Conservation (phyloP, 1,140 invertebrate genomes). For the Belonocnema kinseyi region DNA sequence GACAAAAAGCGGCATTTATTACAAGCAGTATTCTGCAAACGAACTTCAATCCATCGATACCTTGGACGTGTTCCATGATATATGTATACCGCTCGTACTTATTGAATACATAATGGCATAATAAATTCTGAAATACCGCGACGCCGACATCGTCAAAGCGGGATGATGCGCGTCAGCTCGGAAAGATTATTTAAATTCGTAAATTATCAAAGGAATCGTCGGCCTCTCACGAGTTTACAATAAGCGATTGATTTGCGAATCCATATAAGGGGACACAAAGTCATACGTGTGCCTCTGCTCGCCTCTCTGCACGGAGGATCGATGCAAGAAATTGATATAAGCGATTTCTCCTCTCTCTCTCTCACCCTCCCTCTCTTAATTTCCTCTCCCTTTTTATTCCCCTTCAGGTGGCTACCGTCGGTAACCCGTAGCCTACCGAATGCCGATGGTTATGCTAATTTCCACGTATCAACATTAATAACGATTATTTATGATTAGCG, state of each 20-base stretch:
- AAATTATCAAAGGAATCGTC: conserved; percentile 53
- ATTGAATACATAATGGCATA: conserved; percentile 30
- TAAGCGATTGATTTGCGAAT: conserved; percentile 67
- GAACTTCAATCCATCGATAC: conserved; percentile 30
- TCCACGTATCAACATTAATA: conserved; percentile 72
- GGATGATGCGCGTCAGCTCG: conserved; percentile 28
- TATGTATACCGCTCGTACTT: conserved; percentile 19
- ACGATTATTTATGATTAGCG: conserved; percentile 72
- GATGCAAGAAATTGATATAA: conserved; percentile 67
- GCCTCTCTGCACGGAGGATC: conserved; percentile 43
- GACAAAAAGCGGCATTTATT: conserved; percentile 23
- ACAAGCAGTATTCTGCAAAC: conserved; percentile 19
- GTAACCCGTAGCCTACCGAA: conserved; percentile 56
- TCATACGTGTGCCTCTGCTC: conserved; percentile 52
- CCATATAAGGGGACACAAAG: conserved; percentile 65
- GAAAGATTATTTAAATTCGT: conserved; percentile 42
- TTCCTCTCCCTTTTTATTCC: neutral
- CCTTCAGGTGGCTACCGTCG: conserved; percentile 25
- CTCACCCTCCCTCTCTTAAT: neutral
- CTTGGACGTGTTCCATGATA: conserved; percentile 17
- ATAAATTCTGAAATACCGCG: conserved; percentile 31
- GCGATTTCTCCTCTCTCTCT: conserved; percentile 47
- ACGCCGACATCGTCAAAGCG: conserved; percentile 28
- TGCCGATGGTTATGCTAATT: conserved; percentile 71
- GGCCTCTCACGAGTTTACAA: conserved; percentile 39